Conservation (phyloP, 1,140 invertebrate genomes). For the Rhyacophila brunnea region DNA sequence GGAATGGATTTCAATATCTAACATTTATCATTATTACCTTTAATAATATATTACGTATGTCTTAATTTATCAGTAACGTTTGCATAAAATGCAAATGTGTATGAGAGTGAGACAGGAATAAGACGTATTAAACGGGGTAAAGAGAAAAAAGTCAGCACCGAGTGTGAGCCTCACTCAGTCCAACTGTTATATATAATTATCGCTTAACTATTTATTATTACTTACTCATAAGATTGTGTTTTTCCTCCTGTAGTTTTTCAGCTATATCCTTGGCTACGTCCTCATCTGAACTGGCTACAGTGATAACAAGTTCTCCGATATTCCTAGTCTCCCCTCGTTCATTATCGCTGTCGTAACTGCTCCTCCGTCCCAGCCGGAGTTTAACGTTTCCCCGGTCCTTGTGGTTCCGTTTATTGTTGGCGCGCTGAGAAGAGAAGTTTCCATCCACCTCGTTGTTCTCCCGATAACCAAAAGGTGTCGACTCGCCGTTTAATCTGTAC, state of each 20-base stretch:
- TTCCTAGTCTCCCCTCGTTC: conserved; percentile 54
- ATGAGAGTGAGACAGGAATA: too few species aligned
- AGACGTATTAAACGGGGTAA: too few species aligned
- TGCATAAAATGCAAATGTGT: too few species aligned
- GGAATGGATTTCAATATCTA: too few species aligned
- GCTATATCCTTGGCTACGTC: conserved; percentile 69
- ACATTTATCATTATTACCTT: too few species aligned
- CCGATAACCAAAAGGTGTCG: too few species aligned
- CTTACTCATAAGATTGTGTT: conserved; percentile 69
- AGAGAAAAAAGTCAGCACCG: too few species aligned
- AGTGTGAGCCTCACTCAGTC: too few species aligned
- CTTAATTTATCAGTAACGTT: too few species aligned
- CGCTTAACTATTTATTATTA: too few species aligned
- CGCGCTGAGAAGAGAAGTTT: neutral
- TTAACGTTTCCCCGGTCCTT: conserved; percentile 60
- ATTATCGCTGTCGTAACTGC: conserved; percentile 47
- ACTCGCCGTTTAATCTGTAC: neutral
- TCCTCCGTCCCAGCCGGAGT: conserved; percentile 57
- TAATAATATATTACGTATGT: too few species aligned
- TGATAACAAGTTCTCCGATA: conserved; percentile 55
- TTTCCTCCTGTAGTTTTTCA: conserved; percentile 67
- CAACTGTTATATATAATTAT: neutral
- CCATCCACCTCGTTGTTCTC: conserved; percentile 16
- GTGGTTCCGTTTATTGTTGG: conserved; percentile 55
- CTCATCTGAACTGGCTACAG: conserved; percentile 51